Percentiles rank a stretch among this genome's conserved stretches.
Conservation (phyloP, 2,797 vertebrate species). For the Hypotaenidia philippensis region DNA sequence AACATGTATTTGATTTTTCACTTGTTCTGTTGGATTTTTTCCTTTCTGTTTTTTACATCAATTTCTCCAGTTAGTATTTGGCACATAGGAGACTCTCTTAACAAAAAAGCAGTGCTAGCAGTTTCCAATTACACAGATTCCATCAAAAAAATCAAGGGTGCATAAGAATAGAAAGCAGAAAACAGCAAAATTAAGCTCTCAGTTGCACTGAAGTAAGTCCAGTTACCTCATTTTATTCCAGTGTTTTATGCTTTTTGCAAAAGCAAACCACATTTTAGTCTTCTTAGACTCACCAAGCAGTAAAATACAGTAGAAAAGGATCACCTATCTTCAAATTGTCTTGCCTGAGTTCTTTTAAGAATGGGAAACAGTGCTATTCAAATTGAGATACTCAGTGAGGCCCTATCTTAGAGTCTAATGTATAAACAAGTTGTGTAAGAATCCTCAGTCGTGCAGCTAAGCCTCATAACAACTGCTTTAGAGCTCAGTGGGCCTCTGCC, state of each 20-base stretch:
- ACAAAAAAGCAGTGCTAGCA: neutral
- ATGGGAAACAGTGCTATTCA: neutral
- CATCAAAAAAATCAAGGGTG: neutral
- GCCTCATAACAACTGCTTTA: constrained; percentile 78
- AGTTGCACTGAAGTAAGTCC: neutral
- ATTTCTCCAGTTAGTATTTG: neutral
- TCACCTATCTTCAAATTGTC: neutral
- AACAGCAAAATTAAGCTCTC: neutral
- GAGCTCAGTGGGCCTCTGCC: constrained; percentile 68
- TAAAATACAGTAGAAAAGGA: neutral
- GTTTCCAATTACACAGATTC: neutral
- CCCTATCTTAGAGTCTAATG: constrained; percentile 20
- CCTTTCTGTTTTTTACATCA: neutral
- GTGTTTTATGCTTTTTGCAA: neutral
- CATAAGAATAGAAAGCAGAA: neutral
- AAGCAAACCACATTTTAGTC: neutral
- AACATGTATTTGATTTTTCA: neutral
- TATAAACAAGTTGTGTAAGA: constrained; percentile 73
- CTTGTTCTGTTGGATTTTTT: neutral
- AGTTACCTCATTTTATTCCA: neutral
- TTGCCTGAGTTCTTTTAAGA: neutral
- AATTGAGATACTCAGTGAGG: neutral
- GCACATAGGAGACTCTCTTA: neutral
- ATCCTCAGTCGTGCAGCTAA: constrained; percentile 9
- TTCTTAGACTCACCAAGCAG: neutral